Conservation (phyloP, 1,140 invertebrate genomes). For the Aphis craccivora region DNA sequence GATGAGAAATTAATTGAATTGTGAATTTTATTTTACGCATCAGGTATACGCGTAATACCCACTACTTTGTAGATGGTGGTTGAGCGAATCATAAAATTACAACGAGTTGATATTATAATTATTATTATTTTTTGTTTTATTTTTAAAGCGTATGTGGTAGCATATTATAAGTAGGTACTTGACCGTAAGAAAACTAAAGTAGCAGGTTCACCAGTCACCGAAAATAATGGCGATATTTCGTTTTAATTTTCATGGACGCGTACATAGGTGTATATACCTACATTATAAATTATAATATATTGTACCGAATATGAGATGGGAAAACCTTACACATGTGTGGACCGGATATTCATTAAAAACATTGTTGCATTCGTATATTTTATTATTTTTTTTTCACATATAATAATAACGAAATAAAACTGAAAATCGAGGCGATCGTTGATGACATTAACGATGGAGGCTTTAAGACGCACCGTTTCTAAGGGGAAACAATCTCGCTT, state of each 20-base stretch:
- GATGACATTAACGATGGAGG: background rate
- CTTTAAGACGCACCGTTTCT: background rate
- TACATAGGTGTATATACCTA: background rate
- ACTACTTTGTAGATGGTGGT: background rate
- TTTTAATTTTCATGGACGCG: background rate
- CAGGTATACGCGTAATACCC: background rate
- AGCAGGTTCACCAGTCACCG: background rate
- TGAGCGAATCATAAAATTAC: conserved; percentile 7
- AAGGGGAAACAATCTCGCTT: background rate
- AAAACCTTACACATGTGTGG: background rate
- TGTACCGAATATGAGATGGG: background rate
- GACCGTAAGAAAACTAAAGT: background rate
- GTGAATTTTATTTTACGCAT: background rate
- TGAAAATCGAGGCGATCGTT: background rate
- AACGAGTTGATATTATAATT: background rate
- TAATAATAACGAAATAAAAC: background rate
- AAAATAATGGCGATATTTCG: background rate
- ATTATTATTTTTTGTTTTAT: conserved; percentile 4
- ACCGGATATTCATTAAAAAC: conserved; percentile 7
- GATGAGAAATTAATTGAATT: background rate
- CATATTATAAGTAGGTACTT: background rate
- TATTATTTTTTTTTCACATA: background rate
- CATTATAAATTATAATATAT: background rate
- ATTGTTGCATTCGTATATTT: background rate
- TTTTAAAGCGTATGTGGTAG: background rate